phyloP scores from a whole-genome alignment of 1,140 invertebrate species.

The Drosophila sulfurigaster region DNA sequence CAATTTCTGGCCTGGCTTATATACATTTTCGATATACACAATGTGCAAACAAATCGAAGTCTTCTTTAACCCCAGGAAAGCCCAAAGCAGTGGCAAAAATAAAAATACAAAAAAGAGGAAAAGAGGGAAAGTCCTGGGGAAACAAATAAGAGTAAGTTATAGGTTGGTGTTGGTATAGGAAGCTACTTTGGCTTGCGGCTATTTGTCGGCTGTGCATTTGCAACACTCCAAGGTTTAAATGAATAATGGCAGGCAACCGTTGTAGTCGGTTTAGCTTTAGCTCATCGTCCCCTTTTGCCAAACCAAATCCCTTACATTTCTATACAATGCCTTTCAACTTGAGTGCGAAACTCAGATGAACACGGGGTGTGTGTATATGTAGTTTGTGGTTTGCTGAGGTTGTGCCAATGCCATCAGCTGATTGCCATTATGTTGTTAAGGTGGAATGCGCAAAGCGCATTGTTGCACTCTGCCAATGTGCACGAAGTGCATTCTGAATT shows the following conservation, averaged over 20 bases:
- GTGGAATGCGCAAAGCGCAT: slow-evolving; percentile 65
- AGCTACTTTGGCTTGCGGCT: slow-evolving; percentile 27
- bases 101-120: no score
- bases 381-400: slow-evolving; percentile 22
- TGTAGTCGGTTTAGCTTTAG: slow-evolving; percentile 13
- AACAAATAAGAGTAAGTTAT: slow-evolving; percentile 20
- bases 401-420: slow-evolving; percentile 70
- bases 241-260: slow-evolving; percentile 63
- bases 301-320: slow-evolving; percentile 47
- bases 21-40: slow-evolving; percentile 33
- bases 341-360: slow-evolving; percentile 11
- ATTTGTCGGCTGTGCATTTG: slow-evolving; percentile 51
- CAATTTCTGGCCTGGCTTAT: slow-evolving; percentile 62
- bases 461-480: not conserved
- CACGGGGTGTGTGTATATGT: not conserved
- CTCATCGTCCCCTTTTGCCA: not conserved
- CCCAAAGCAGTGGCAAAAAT: not conserved
- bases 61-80: not conserved
- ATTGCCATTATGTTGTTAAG: slow-evolving; percentile 79
- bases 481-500: no score
- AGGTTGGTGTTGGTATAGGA: slow-evolving; percentile 1
- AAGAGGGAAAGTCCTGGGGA: not conserved
- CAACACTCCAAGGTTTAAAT: slow-evolving; percentile 73
- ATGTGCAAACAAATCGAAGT: slow-evolving; percentile 45
- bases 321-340: slow-evolving; percentile 38